These are phyloP conservation scores for Adoxophyes honmai DNA, from an alignment of 1,140 invertebrate species.

Conservation along the genomic window DNA sequence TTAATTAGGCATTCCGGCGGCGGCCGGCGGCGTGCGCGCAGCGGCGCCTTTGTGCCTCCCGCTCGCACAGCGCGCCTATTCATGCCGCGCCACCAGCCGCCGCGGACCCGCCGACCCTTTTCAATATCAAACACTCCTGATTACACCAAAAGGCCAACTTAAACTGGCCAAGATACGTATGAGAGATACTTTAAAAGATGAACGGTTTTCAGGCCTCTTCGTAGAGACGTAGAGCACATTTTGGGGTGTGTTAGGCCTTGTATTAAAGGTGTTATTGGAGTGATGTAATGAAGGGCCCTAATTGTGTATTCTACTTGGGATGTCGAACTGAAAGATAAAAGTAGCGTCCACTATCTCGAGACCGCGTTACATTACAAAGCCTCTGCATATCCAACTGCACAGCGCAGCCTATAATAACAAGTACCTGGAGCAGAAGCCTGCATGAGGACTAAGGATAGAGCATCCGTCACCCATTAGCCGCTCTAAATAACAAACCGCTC, in stretches of 20 bases:
- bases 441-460: slow-evolving; percentile 31
- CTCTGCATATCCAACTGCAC: background rate
- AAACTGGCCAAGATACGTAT: slow-evolving; percentile 36
- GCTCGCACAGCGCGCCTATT: slow-evolving; percentile 69
- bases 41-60: slow-evolving; percentile 67
- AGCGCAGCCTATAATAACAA: background rate
- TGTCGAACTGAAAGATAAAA: slow-evolving; percentile 56
- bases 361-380: background rate
- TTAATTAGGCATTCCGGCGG: slow-evolving; percentile 73
- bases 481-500: slow-evolving; percentile 12
- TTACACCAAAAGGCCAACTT: slow-evolving; percentile 33
- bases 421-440: slow-evolving; percentile 34
- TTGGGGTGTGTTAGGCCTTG: background rate
- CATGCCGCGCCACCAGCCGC: slow-evolving; percentile 42
- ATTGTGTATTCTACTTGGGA: slow-evolving; percentile 70
- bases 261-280: slow-evolving; percentile 71
- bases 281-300: slow-evolving; percentile 72
- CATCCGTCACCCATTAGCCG: slow-evolving; percentile 28
- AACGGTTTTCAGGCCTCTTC: slow-evolving; percentile 16
- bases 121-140: slow-evolving; percentile 58
- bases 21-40: slow-evolving; percentile 70
- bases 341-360: slow-evolving; percentile 19
- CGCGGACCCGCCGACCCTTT: slow-evolving; percentile 35
- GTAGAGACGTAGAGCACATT: background rate
- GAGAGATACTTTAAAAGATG: slow-evolving; percentile 26